Evolutionary conservation across 2,113 vertebrate species (phyloP).

Genomic region (Trogon melanurus): DNA sequence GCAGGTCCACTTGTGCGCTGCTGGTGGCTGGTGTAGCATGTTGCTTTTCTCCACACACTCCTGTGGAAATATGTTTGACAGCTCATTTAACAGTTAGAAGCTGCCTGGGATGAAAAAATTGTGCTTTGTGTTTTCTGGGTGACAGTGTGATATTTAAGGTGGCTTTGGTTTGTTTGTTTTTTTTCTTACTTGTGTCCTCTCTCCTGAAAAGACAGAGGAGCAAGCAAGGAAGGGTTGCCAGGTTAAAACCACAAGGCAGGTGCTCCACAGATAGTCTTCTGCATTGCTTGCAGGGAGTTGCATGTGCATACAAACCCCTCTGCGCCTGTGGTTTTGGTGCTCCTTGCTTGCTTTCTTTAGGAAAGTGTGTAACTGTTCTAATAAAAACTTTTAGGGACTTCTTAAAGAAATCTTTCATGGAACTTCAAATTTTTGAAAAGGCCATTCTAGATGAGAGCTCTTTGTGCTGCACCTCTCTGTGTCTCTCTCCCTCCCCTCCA

Average conservation of each 20-base stretch:
- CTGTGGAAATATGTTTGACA: not conserved
- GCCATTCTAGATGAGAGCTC: not conserved
- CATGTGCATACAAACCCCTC: not conserved
- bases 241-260: not conserved
- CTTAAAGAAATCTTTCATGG: not conserved
- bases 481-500: not conserved
- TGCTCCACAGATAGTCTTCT: not conserved
- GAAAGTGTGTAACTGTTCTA: not conserved
- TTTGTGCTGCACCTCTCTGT: not conserved
- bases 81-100: not conserved
- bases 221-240: not conserved
- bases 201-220: not conserved
- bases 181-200: fast-evolving
- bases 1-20: fast-evolving
- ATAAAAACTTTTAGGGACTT: not conserved
- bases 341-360: not conserved
- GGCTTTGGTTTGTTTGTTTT: too few relatives aligned
- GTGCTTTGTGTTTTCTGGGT: not conserved
- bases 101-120: not conserved
- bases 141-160: not conserved
- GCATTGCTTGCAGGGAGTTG: not conserved
- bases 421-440: not conserved
- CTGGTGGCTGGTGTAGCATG: not conserved
- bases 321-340: not conserved
- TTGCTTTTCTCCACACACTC: not conserved